Conservation (phyloP, 2,888 invertebrate species). For the Cryptus armator region DNA sequence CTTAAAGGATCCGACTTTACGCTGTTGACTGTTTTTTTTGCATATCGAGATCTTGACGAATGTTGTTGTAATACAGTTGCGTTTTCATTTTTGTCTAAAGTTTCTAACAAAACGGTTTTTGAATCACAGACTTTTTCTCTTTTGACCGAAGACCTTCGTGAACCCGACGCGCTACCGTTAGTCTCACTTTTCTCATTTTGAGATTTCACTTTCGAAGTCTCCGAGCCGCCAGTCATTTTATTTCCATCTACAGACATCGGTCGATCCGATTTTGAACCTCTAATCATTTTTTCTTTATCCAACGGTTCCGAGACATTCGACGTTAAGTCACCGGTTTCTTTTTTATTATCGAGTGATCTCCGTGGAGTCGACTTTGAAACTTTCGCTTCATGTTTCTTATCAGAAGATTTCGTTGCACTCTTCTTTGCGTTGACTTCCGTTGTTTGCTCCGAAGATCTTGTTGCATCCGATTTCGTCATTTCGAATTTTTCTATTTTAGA, state of each 20-base stretch:
- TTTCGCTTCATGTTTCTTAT: neutral
- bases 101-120: no score
- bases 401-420: no score
- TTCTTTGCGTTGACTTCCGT: neutral
- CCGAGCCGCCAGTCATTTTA: neutral
- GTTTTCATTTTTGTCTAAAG: no score
- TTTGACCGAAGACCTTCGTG: neutral
- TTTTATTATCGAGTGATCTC: neutral
- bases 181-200: neutral
- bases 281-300: neutral
- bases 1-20: no score
- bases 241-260: neutral
- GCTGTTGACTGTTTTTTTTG: no score
- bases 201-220: neutral
- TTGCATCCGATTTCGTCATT: neutral
- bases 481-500: neutral
- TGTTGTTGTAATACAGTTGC: no score
- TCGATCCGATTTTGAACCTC: neutral
- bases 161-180: no score
- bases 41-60: no score
- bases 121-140: neutral
- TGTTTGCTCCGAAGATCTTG: neutral
- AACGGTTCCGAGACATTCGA: neutral
- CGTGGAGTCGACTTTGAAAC: neutral
- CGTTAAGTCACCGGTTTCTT: neutral